Evolutionary conservation across 1,140 invertebrate species (phyloP).

Genomic region (Metopolophium dirhodum): DNA sequence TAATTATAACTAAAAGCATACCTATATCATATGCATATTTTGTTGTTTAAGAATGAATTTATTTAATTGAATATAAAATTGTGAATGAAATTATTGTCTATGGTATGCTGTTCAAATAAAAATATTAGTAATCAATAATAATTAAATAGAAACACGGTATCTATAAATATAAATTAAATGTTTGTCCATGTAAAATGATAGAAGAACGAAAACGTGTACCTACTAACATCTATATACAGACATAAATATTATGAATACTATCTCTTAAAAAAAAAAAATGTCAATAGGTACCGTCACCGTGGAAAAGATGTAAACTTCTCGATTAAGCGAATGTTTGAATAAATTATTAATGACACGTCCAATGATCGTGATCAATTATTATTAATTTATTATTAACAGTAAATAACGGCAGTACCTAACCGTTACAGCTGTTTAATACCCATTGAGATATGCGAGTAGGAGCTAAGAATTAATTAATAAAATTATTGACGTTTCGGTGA

Average conservation of each 20-base stretch:
- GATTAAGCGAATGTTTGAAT: conserved; percentile 16
- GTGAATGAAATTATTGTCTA: background rate
- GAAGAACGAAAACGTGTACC: background rate
- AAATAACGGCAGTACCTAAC: background rate
- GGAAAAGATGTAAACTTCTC: background rate
- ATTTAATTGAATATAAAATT: background rate
- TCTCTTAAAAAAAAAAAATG: background rate
- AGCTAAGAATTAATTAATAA: conserved; percentile 7
- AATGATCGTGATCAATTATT: background rate
- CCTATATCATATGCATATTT: no score
- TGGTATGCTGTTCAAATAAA: background rate
- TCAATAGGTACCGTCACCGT: background rate
- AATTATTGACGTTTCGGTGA: conserved; percentile 3
- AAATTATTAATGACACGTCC: background rate
- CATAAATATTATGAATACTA: background rate
- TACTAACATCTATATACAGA: background rate
- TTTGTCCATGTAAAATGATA: background rate
- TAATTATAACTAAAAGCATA: no score
- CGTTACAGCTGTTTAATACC: background rate
- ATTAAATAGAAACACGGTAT: background rate
- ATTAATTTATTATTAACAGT: conserved; percentile 2
- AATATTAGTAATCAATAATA: background rate
- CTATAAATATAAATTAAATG: conserved; percentile 4
- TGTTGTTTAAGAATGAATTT: background rate
- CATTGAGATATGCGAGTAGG: conserved; percentile 3